Evolutionary conservation across 2,113 vertebrate genomes (phyloP), one percentile per base, ranked within the genome.

Genomic region (Syngnathus typhle): DNA sequence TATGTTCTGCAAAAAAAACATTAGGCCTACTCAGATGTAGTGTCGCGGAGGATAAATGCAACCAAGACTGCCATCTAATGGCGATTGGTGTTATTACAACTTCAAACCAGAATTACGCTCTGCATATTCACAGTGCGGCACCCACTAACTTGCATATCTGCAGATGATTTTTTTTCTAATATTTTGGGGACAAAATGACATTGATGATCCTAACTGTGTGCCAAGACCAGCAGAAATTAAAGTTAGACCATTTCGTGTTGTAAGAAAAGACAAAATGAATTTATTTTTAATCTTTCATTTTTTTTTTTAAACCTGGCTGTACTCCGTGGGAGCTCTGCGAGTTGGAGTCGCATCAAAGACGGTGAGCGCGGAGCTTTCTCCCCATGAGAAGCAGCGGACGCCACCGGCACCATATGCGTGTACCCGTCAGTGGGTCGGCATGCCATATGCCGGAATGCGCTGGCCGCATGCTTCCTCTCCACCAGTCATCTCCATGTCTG

Each of bases 401-500:
- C 77, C 83, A 87, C 84, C 80, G 80, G 82, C 76, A 81, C 87
- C 89, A 91, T 91, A 91, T 89, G 88, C 84, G 88, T 83, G 80
- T 71, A 60, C 88, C 85, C 87, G 85, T 90, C 89, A 88, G 88
- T 88, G 82, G 83, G 85, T 84, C 85, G 70, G 74, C 84, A 86
- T 82, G 87, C 89, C 88, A 91, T 91, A 88, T 90, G 89, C 74
- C 86, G 85, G 82, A 88, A 88, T 85, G 82, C 87, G 88, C 87
- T 87, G 84, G 78, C 79, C 85, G 88, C 85, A 87, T 86, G 80
- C 77, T 79, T 88, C 87, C 85, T 82, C 78, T 71, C 77, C 80
- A 81, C 84, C 86, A 83, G 79, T 85, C 84, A 82, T 82, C 74
- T 84, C 78, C 59, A 72, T 73, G 75, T 76, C 73, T 5, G 16